These are phyloP conservation scores for Pogoniulus pusillus DNA, from an alignment of 2,797 vertebrate genomes.

Conservation along the genomic window DNA sequence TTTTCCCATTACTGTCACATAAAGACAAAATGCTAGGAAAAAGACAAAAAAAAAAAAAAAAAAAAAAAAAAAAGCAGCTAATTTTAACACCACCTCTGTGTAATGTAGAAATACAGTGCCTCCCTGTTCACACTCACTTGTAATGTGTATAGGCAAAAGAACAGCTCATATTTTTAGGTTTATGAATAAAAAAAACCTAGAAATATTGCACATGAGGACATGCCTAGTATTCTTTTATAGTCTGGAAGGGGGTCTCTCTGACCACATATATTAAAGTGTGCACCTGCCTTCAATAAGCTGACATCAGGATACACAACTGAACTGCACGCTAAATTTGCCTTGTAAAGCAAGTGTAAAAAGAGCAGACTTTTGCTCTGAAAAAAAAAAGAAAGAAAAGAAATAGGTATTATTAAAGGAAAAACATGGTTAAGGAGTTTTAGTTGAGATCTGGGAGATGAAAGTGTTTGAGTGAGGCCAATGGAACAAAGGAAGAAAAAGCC, in stretches of 20 bases:
- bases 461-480: not conserved
- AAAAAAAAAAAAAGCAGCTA: not conserved
- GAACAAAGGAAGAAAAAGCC: conserved; percentile 8
- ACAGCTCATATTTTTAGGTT: conserved; percentile 56
- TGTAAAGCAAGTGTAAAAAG: conserved; percentile 72
- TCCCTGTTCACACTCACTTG: conserved; percentile 39
- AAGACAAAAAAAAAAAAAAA: not conserved
- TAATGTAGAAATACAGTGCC: conserved; percentile 12
- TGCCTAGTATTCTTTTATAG: conserved; percentile 72
- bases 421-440: conserved; percentile 8
- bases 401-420: conserved; percentile 22
- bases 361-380: conserved; percentile 52
- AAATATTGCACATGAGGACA: conserved; percentile 66
- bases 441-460: conserved; percentile 54
- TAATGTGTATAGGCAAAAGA: conserved; percentile 44
- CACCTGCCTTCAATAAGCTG: conserved; percentile 79
- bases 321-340: conserved; percentile 70
- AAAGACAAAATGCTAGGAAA: conserved; percentile 27
- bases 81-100: conserved; percentile 43
- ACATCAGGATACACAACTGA: conserved; percentile 62
- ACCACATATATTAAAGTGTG: conserved; percentile 72
- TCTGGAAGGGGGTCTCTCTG: conserved; percentile 70
- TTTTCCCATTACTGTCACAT: not conserved
- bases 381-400: not conserved
- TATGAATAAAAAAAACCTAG: conserved; percentile 62